phyloP scores from a whole-genome alignment of 2,113 vertebrate genomes.

The Mungos mungo region DNA sequence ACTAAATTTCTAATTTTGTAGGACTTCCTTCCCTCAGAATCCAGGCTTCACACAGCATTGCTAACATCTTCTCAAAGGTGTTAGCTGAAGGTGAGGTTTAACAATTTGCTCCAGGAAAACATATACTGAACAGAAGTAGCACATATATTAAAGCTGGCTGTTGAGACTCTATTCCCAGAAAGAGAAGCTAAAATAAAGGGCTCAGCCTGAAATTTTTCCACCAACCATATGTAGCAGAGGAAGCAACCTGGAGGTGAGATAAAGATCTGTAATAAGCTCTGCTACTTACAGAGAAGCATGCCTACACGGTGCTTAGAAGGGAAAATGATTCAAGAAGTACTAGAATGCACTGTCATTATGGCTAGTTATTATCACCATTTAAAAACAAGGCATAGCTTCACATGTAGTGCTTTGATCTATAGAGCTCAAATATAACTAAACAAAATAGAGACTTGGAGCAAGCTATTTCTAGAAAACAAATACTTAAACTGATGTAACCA shows the following conservation, averaged over 20 bases:
- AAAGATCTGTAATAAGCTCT: neutral
- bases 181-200: conserved; percentile 49
- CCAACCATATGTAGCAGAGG: neutral
- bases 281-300: neutral
- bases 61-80: neutral
- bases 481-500: neutral
- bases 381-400: neutral
- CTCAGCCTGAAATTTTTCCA: neutral
- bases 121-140: neutral
- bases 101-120: neutral
- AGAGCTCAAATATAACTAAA: neutral
- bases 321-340: neutral
- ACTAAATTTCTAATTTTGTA: neutral
- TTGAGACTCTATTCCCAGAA: neutral
- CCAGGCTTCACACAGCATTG: neutral
- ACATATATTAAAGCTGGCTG: neutral
- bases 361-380: neutral
- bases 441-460: neutral
- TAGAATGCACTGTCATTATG: too few relatives aligned
- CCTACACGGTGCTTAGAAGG: neutral
- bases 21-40: neutral
- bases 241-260: neutral
- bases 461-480: neutral
- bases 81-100: neutral
- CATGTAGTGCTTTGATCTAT: too few relatives aligned